phyloP scores from a whole-genome alignment of 2,113 vertebrate species.

The Tenebrosternarchus preto region DNA sequence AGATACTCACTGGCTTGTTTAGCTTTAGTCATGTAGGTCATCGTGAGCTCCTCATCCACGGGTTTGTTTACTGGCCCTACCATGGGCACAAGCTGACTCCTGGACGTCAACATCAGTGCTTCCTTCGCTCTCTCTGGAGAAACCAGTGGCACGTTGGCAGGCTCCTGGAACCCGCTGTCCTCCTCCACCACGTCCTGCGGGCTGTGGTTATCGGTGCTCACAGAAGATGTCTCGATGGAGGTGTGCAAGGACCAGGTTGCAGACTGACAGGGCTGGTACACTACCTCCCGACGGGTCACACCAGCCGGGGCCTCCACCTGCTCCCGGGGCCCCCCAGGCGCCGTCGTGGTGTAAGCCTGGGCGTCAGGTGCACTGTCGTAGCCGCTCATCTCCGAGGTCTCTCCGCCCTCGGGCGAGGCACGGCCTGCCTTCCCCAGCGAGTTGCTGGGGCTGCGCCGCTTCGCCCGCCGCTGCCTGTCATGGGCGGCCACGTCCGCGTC shows the following conservation, averaged over 20 bases:
- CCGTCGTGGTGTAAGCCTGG: constrained; percentile 69
- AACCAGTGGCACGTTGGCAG: constrained; percentile 66
- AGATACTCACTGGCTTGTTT: constrained; percentile 96
- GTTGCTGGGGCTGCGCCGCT: constrained; percentile 74
- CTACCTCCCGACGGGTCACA: constrained; percentile 80
- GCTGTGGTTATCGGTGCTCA: constrained; percentile 80
- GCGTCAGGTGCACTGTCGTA: constrained; percentile 81
- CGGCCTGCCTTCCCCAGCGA: constrained; percentile 64
- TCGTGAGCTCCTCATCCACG: constrained; percentile 90
- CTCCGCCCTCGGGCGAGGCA: constrained; percentile 72
- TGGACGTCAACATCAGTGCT: constrained; percentile 80
- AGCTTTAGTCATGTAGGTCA: constrained; percentile 91
- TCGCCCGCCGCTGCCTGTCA: constrained; percentile 75
- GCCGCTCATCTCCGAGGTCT: constrained; percentile 79
- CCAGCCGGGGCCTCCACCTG: constrained; percentile 58
- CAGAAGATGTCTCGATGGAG: constrained; percentile 81
- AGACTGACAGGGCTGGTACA: constrained; percentile 69
- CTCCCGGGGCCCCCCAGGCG: constrained; percentile 45
- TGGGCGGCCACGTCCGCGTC: constrained; percentile 84
- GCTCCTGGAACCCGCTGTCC: constrained; percentile 75
- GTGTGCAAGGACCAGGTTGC: constrained; percentile 74
- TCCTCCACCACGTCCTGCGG: constrained; percentile 69
- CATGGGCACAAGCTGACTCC: constrained; percentile 91
- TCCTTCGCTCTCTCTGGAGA: constrained; percentile 85
- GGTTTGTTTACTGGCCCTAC: constrained; percentile 92